These are phyloP conservation scores for Scaptomyza reducta DNA, from an alignment of 2,888 invertebrate species.

Conservation along the genomic window DNA sequence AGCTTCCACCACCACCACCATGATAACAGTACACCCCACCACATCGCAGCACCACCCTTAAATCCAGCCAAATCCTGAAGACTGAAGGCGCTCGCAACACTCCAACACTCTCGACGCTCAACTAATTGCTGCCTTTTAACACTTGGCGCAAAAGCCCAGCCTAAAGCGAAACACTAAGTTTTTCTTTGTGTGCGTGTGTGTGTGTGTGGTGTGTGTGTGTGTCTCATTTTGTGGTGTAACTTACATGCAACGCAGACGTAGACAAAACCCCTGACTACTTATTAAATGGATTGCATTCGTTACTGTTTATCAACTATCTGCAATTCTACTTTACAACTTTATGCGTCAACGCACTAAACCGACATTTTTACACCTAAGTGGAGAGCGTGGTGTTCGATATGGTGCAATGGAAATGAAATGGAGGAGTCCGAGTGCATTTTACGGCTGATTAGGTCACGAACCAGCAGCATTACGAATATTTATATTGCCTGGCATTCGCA, in stretches of 20 bases:
- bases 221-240: constrained; percentile 38
- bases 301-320: constrained; percentile 61
- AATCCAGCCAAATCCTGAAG: constrained; percentile 13
- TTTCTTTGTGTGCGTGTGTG: background rate
- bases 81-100: background rate
- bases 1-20: constrained; percentile 42
- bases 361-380: constrained; percentile 79
- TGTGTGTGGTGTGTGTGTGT: background rate
- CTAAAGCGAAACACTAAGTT: constrained; percentile 25
- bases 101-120: constrained; percentile 19
- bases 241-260: constrained; percentile 42
- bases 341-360: constrained; percentile 79
- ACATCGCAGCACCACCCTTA: background rate
- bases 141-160: constrained; percentile 46
- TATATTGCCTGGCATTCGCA: constrained; percentile 17
- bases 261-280: constrained; percentile 22
- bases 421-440: constrained; percentile 54
- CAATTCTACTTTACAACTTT: constrained; percentile 52
- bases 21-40: constrained; percentile 4
- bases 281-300: constrained; percentile 61
- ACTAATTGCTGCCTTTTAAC: constrained; percentile 73
- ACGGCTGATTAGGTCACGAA: constrained; percentile 64
- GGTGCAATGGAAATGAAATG: constrained; percentile 16
- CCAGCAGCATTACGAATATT: constrained; percentile 16
- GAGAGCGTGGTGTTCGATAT: constrained; percentile 21